These are phyloP conservation scores for Nycteola revayana DNA, from an alignment of 2,888 invertebrate species.

Conservation along the genomic window DNA sequence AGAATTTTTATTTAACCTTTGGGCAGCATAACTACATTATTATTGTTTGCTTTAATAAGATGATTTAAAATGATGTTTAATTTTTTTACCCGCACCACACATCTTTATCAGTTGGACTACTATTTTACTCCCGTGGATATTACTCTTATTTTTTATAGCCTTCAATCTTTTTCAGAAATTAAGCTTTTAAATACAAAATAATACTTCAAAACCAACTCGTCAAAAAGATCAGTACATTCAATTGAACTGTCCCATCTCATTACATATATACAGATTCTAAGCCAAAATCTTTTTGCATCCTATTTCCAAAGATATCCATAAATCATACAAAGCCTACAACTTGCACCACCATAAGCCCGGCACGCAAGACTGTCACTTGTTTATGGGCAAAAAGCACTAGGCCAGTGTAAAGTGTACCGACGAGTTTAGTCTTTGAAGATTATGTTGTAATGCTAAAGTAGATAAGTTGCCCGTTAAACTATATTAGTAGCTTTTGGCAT, in stretches of 20 bases:
- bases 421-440: slow-evolving; percentile 45
- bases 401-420: slow-evolving; percentile 40
- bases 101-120: too few relatives aligned
- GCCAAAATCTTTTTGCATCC: too few relatives aligned
- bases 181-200: too few relatives aligned
- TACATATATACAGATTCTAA: too few relatives aligned
- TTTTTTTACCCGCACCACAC: too few relatives aligned
- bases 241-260: too few relatives aligned
- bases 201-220: too few relatives aligned
- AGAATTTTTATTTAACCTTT: too few relatives aligned
- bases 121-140: too few relatives aligned
- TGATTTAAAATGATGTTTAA: not conserved
- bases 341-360: slow-evolving; percentile 34
- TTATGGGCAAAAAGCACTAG: slow-evolving; percentile 57
- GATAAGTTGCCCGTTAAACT: slow-evolving; percentile 28
- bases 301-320: not conserved
- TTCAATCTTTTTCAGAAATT: too few relatives aligned
- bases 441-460: slow-evolving; percentile 35
- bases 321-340: slow-evolving; percentile 7
- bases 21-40: not conserved
- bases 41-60: not conserved
- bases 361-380: slow-evolving; percentile 64
- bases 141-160: too few relatives aligned
- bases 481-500: slow-evolving; percentile 17
- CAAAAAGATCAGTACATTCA: too few relatives aligned